Evolutionary conservation across 2,113 vertebrate species (phyloP).

Genomic region (Phyllostomus discolor): DNA sequence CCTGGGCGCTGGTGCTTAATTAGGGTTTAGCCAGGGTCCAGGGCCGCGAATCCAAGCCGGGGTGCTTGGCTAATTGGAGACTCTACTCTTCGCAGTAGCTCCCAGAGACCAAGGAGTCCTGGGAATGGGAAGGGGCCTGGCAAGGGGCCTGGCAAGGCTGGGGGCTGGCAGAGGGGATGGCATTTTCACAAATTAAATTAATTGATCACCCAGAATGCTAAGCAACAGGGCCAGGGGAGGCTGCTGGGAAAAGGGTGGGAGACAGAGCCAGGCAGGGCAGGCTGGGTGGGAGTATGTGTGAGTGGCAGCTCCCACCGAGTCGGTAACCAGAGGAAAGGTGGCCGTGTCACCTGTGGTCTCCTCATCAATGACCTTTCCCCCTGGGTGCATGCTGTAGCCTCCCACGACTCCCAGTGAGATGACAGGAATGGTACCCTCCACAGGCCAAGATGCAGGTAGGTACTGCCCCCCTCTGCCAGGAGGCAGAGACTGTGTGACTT

Average conservation of each 20-base stretch:
- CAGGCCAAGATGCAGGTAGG: neutral
- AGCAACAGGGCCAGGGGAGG: neutral
- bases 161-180: conserved; percentile 20
- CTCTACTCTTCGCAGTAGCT: neutral
- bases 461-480: neutral
- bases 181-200: conserved; percentile 70
- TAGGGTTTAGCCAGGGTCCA: neutral
- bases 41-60: neutral
- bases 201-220: conserved; percentile 59
- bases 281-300: accelerated
- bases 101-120: neutral
- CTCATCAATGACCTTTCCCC: too few species aligned
- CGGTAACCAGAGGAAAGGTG: neutral
- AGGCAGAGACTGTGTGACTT: neutral
- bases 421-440: neutral
- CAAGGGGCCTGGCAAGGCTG: neutral
- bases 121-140: conserved; percentile 19
- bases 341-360: neutral
- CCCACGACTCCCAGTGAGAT: neutral
- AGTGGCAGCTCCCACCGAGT: neutral
- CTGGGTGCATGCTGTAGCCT: neutral
- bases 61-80: neutral
- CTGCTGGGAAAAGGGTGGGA: neutral
- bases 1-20: neutral
- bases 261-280: neutral